Evolutionary conservation across 1,140 invertebrate genomes (phyloP), one percentile per base, ranked within the genome.

Genomic region (Drosophila pandora): DNA sequence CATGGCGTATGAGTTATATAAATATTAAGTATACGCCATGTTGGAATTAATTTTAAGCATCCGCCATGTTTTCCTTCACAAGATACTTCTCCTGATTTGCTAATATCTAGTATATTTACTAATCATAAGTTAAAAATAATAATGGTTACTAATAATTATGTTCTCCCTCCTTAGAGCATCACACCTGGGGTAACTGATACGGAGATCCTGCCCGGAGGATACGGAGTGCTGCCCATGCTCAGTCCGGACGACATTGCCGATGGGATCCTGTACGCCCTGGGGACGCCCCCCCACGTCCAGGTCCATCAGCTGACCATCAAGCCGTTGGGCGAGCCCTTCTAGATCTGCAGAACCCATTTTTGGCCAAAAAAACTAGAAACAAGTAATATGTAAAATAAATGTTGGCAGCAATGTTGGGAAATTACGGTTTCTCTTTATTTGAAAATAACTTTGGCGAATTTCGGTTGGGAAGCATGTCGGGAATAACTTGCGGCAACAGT

Each of bases 181-280:
- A 94, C 94, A 50, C 95, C 94, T 0, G 94, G 94, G 6, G 80
- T 93, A 5, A 94, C 94, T 4, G 72, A 90, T 2, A 95, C 94
- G 0, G 92, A 93, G 39, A 94, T 95, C 87, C 80, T 93, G 55
- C 73, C 78, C 0, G 32, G 39, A 8, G 73, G 64, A 9, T 77
- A 50, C 21, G 68, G 32, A 3, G 30, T 13, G 43, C 1, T 85
- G 67, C 39, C 83, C n/a, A 55, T 92, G 92, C 59, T 73, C 23
- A 41, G 70, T 85, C 58, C 92, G 0, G 76, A 92, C n/a, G 94
- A 95, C 55, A 85, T 95, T 0, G 93, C 93, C 0, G 92, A 94
- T 25, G 92, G 92, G 2, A 91, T 94, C 0, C 62, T 94, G 2
- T 95, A 94, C 65, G 93, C 92, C 1, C 58, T 96, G 8, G 91